A percentile compares a stretch with the other conserved stretches of the same genome.
These are phyloP conservation scores for Stomorhina lunata DNA, from an alignment of 2,888 invertebrate species.

Conservation along the genomic window DNA sequence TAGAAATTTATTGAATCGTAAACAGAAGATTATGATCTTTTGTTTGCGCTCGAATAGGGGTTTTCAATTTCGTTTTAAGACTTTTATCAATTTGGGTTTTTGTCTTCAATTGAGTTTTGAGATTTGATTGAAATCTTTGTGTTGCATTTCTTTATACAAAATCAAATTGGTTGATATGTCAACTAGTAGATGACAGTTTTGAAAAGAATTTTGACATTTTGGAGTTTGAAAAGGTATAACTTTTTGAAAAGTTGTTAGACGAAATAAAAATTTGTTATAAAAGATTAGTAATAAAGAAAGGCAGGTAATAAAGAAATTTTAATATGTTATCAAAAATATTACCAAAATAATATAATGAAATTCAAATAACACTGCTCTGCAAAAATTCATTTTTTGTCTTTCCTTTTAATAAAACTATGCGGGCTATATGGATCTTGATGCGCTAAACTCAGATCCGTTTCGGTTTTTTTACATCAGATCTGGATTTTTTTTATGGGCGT, in stretches of 20 bases:
- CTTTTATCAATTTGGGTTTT: conserved; percentile 25
- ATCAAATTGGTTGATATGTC: conserved; percentile 49
- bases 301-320: too few species aligned
- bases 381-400: too few species aligned
- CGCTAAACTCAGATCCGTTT: too few species aligned
- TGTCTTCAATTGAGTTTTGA: not conserved
- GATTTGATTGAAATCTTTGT: conserved; percentile 51
- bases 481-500: too few species aligned
- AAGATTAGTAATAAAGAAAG: not conserved
- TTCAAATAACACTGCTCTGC: too few species aligned
- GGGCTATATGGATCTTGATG: too few species aligned
- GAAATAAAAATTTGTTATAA: not conserved
- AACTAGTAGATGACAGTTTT: conserved; percentile 39
- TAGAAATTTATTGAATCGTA: conserved; percentile 42
- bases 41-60: not conserved
- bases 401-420: too few species aligned
- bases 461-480: too few species aligned
- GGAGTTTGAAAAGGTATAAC: not conserved
- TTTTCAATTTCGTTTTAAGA: not conserved
- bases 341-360: too few species aligned
- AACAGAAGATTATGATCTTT: conserved; percentile 27
- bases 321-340: too few species aligned
- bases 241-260: not conserved
- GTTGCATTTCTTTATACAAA: conserved; percentile 32
- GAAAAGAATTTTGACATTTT: conserved; percentile 33